Conservation (phyloP, 1,140 invertebrate genomes). For the Solenopsis fugax region DNA sequence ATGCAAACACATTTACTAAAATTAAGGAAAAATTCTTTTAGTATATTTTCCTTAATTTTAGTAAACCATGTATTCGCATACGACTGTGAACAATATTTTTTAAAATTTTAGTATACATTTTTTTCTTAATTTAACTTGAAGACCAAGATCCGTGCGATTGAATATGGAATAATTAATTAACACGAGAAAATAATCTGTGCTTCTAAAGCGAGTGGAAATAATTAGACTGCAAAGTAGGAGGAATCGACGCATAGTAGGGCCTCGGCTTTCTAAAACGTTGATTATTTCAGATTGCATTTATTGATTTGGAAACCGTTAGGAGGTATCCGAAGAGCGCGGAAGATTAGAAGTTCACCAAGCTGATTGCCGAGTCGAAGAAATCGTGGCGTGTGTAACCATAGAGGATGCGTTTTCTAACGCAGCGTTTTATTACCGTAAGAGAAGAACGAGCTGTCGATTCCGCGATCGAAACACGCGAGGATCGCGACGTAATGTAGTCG, state of each 20-base stretch:
- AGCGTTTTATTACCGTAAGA: not conserved
- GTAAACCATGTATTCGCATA: too few relatives aligned
- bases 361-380: not conserved
- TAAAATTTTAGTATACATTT: too few relatives aligned
- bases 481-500: not conserved
- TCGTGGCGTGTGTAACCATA: not conserved
- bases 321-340: not conserved
- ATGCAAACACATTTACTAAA: too few relatives aligned
- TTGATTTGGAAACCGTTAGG: not conserved
- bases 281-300: constrained; percentile 5
- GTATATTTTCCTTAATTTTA: too few relatives aligned
- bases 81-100: too few relatives aligned
- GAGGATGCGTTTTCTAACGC: constrained; percentile 33
- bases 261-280: constrained; percentile 4
- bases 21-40: too few relatives aligned
- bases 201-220: not conserved
- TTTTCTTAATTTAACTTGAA: too few relatives aligned
- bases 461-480: constrained; percentile 1
- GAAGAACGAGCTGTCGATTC: not conserved
- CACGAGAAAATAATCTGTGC: not conserved
- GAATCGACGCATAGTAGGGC: not conserved
- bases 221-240: not conserved
- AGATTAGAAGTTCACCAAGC: not conserved
- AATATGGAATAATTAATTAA: not conserved
- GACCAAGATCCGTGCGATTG: too few relatives aligned